Evolutionary conservation across 2,888 invertebrate species (phyloP), one percentile per base, ranked within the genome.

Genomic region (Schrankia costaestrigalis): DNA sequence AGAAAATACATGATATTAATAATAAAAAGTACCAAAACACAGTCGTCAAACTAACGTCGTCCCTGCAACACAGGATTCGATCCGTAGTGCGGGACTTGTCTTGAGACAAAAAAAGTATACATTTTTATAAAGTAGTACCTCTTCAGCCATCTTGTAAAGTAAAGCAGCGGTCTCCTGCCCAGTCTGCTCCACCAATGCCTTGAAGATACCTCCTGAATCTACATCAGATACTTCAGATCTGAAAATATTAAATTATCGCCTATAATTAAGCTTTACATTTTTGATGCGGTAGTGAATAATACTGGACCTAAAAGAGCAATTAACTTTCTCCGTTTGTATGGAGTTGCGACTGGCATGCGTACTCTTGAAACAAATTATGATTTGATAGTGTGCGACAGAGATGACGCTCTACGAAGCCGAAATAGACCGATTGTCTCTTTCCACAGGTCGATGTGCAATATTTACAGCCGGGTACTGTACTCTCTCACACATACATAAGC

Each of bases 141-240:
- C 84, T 57, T 90, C 89, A 0, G 93, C 93, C 48, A 91, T 87
- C 28, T 83, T 71, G 25, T 83, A 79, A 1, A 93, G 63, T 24
- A 88, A 72, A 2, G 88, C 81, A 0, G 91, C 89, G 7, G 91
- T 92, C 3, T 89, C 80, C 0, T 73, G 63, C 0, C 94, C 94
- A 0, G 93, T 93, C 62, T 94, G 92, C 23, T 93, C 90, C 0
- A 94, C 92, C 56, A 95, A 77, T 8, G 89, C 77, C 46, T 91
- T 91, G 60, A 95, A 91, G 35, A 90, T 85, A 0, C 93, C 91
- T 1, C 78, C 76, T 15, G 82, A 75, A 11, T 90, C 80, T 0
- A 42, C 42, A 1, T 79, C 77, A 5, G 63, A 66, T 2, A 45
- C 8, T 29, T 81, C 82, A 0, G 80, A 81, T 31, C 80, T 79